Conservation (phyloP, 1,140 invertebrate species). For the Trichomalopsis sarcophagae region DNA sequence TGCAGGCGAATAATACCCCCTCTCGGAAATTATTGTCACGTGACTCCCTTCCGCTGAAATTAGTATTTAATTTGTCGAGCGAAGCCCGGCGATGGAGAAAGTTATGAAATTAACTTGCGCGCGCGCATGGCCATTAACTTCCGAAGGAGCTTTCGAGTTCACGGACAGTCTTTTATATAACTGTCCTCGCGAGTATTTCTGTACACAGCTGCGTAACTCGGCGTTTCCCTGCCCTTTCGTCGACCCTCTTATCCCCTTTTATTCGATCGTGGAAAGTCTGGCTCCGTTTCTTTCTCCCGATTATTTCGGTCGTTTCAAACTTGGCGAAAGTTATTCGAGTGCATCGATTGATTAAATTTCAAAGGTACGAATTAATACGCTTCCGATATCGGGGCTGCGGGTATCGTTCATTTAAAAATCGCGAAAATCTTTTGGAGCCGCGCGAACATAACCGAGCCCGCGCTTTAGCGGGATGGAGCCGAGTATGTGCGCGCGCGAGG, state of each 20-base stretch:
- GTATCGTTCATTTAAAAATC: neutral
- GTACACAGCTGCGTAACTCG: neutral
- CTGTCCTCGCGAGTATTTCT: constrained; percentile 46
- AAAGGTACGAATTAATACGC: neutral
- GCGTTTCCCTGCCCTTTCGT: neutral
- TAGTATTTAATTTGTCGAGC: constrained; percentile 43
- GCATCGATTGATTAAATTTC: no score
- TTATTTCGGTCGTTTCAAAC: no score
- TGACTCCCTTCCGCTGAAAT: constrained; percentile 17
- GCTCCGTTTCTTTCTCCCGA: no score
- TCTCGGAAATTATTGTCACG: constrained; percentile 12
- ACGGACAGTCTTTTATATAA: constrained; percentile 60
- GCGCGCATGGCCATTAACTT: constrained; percentile 32
- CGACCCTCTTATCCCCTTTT: neutral
- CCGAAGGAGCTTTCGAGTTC: constrained; percentile 58
- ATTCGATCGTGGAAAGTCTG: no score
- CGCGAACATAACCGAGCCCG: neutral
- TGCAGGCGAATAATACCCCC: neutral
- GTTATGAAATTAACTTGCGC: constrained; percentile 45
- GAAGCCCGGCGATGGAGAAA: constrained; percentile 23
- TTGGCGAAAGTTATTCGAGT: no score
- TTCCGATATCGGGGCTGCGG: neutral
- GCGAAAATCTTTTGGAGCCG: neutral
- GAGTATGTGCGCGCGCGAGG: neutral
- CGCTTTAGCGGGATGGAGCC: neutral